phyloP scores from a whole-genome alignment of 2,113 vertebrate genomes.

The Brachyhypopomus gauderio region DNA sequence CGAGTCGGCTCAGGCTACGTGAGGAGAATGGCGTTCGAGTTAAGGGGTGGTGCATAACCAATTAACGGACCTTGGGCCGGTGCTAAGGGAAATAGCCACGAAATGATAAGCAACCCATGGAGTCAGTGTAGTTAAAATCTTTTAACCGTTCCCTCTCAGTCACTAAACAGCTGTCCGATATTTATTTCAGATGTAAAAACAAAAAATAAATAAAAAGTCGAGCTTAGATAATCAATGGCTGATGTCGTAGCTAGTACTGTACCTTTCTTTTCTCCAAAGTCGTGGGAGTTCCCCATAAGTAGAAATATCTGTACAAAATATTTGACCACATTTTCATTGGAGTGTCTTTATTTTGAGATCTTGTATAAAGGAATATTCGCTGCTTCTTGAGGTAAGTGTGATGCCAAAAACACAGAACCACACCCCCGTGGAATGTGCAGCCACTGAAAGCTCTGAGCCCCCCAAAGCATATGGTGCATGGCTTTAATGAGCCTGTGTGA shows the following conservation, averaged over 20 bases:
- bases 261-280: conserved; percentile 5
- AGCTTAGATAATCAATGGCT: neutral
- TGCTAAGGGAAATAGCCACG: conserved; percentile 70
- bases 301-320: conserved; percentile 46
- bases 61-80: conserved; percentile 69
- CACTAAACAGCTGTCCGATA: neutral
- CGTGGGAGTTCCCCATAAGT: conserved; percentile 46
- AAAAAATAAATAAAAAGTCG: neutral
- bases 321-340: conserved; percentile 51
- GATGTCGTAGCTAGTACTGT: neutral
- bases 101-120: conserved; percentile 61
- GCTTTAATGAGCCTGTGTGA: conserved; percentile 48
- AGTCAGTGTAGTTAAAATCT: conserved; percentile 28
- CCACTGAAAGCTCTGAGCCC: conserved; percentile 13
- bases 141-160: conserved; percentile 13
- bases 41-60: conserved; percentile 59
- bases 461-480: conserved; percentile 35
- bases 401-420: conserved; percentile 29
- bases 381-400: neutral
- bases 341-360: conserved; percentile 36
- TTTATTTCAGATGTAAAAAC: neutral
- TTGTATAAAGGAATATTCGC: conserved; percentile 39
- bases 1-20: conserved; percentile 64
- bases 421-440: neutral
- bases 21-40: conserved; percentile 68